Conservation (phyloP, 2,888 invertebrate species). For the Helicoverpa assulta region DNA sequence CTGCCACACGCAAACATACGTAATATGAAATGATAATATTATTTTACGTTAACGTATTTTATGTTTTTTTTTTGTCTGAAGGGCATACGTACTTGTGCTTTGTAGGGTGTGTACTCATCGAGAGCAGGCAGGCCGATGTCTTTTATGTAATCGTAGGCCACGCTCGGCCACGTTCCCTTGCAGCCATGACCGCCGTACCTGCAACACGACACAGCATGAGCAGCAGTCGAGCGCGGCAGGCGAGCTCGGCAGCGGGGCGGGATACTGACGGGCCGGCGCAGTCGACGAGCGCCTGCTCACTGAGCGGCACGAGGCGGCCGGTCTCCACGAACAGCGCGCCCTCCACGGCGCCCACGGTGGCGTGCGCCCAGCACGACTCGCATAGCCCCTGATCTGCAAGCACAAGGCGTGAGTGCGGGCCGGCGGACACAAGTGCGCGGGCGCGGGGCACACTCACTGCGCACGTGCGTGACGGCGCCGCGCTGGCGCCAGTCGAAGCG, state of each 20-base stretch:
- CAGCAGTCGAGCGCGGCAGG: neutral
- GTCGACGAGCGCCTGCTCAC: slow-evolving; percentile 83
- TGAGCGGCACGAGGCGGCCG: slow-evolving; percentile 77
- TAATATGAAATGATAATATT: neutral
- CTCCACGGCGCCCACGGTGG: slow-evolving; percentile 84
- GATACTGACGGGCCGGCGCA: slow-evolving; percentile 78
- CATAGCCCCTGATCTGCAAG: slow-evolving; percentile 78
- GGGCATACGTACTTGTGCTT: slow-evolving; percentile 66
- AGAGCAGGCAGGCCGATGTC: slow-evolving; percentile 76
- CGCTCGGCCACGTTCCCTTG: slow-evolving; percentile 79
- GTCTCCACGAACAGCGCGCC: slow-evolving; percentile 81
- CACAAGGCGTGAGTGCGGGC: slow-evolving; percentile 1
- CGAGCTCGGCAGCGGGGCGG: neutral
- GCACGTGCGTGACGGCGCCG: slow-evolving; percentile 81
- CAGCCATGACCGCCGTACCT: slow-evolving; percentile 81
- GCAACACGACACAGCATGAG: slow-evolving; percentile 12
- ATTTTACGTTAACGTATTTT: neutral
- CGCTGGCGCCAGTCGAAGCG: slow-evolving; percentile 81
- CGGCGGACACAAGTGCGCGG: neutral
- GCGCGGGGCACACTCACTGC: slow-evolving; percentile 70
- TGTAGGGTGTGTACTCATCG: slow-evolving; percentile 75
- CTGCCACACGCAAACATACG: slow-evolving; percentile 48
- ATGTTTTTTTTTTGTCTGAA: too few species aligned
- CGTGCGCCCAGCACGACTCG: slow-evolving; percentile 85
- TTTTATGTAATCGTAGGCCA: slow-evolving; percentile 79